phyloP scores from a whole-genome alignment of 2,888 invertebrate species.

The Callosobruchus maculatus region DNA sequence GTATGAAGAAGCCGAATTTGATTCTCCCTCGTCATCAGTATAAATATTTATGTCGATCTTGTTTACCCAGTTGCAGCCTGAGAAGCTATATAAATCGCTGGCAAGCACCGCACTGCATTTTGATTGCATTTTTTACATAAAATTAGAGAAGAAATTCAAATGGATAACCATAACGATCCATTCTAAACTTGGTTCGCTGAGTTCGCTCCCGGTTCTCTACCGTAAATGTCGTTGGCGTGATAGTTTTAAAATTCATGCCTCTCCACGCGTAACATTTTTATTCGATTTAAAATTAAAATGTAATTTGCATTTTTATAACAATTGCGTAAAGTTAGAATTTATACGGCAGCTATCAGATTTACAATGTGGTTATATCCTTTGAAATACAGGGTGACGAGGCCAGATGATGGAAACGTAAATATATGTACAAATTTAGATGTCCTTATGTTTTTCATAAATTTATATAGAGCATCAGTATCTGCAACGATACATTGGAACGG shows the following conservation, averaged over 20 bases:
- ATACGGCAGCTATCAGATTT: not conserved
- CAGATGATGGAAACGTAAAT: too few relatives aligned
- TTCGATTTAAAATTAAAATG: not conserved
- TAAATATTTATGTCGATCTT: not conserved
- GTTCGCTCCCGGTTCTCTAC: not conserved
- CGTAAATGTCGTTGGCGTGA: not conserved
- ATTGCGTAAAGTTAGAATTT: not conserved
- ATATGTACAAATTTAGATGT: too few relatives aligned
- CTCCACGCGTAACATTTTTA: not conserved
- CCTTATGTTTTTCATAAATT: too few relatives aligned
- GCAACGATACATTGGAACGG: too few relatives aligned
- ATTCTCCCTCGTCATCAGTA: not conserved
- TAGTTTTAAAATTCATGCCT: not conserved
- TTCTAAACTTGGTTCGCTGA: not conserved
- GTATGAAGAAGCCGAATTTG: not conserved
- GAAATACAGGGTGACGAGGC: not conserved
- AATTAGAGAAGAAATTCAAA: not conserved
- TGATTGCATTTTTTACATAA: not conserved
- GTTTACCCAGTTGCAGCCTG: not conserved
- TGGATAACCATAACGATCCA: not conserved
- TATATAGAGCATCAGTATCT: too few relatives aligned
- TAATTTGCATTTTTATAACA: not conserved
- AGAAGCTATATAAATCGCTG: not conserved
- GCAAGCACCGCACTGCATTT: not conserved
- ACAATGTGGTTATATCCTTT: not conserved